Evolutionary conservation across 2,888 invertebrate genomes (phyloP).

Genomic region (Augiades crinisus): DNA sequence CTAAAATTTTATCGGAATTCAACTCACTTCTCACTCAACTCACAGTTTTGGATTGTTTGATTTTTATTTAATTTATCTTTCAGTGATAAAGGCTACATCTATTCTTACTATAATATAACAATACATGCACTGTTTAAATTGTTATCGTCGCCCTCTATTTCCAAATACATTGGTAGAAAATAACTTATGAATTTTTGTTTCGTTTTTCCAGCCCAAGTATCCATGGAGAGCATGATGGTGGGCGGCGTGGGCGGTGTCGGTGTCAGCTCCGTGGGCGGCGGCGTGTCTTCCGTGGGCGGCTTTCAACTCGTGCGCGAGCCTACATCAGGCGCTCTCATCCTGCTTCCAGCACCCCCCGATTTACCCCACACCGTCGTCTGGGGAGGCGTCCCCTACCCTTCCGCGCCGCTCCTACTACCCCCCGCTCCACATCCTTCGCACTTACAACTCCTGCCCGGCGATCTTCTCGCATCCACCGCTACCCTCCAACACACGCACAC

Average conservation of each 20-base stretch:
- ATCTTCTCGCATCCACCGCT: slow-evolving; percentile 83
- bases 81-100: no score
- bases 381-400: slow-evolving; percentile 83
- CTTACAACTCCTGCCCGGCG: slow-evolving; percentile 84
- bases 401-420: slow-evolving; percentile 64
- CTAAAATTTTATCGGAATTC: no score
- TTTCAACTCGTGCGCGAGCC: slow-evolving; percentile 94
- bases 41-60: no score
- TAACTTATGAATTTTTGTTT: background rate
- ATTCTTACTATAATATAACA: no score
- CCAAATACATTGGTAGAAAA: background rate
- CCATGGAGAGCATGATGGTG: slow-evolving; percentile 88
- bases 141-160: no score
- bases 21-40: no score
- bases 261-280: slow-evolving; percentile 83
- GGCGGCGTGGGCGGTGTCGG: slow-evolving; percentile 84
- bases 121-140: no score
- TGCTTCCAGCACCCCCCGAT: slow-evolving; percentile 88
- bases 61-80: no score
- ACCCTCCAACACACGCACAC: slow-evolving; percentile 85
- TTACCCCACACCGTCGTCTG: slow-evolving; percentile 88
- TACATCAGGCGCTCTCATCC: slow-evolving; percentile 89
- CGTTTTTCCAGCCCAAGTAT: slow-evolving; percentile 82
- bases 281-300: slow-evolving; percentile 86
- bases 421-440: slow-evolving; percentile 82